Conservation (phyloP, 2,113 vertebrate genomes). For the Hippocampus mohnikei region DNA sequence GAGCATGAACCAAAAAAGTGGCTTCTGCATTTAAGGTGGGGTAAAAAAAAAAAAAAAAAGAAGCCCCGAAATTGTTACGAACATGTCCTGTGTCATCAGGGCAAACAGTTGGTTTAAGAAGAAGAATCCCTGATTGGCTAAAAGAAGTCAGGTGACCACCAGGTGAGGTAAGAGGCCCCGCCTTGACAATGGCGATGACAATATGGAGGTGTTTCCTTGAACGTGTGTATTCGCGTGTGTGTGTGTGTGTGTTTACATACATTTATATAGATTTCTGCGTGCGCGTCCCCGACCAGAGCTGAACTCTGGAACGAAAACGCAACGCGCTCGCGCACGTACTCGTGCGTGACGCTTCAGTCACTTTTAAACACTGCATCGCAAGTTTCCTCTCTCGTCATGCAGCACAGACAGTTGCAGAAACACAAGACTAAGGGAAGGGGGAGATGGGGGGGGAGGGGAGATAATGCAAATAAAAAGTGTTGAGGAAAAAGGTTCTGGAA, state of each 20-base stretch:
- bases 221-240: slow-evolving; percentile 35
- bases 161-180: slow-evolving; percentile 75
- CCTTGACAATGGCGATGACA: slow-evolving; percentile 63
- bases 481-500: slow-evolving; percentile 9
- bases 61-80: slow-evolving; percentile 56
- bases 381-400: slow-evolving; percentile 61
- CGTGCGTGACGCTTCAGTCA: slow-evolving; percentile 52
- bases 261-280: slow-evolving; percentile 18
- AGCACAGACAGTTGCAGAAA: slow-evolving; percentile 54
- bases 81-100: slow-evolving; percentile 58
- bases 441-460: too few species aligned
- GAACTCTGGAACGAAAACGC: slow-evolving; percentile 37
- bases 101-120: slow-evolving; percentile 72
- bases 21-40: slow-evolving; percentile 51
- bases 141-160: slow-evolving; percentile 77
- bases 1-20: slow-evolving; percentile 54
- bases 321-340: slow-evolving; percentile 40
- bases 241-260: slow-evolving; percentile 5
- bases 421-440: slow-evolving; percentile 47
- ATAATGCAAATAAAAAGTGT: slow-evolving; percentile 32
- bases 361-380: slow-evolving; percentile 55
- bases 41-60: not conserved
- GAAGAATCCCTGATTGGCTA: slow-evolving; percentile 83
- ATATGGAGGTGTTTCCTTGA: slow-evolving; percentile 58
- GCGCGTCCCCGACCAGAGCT: slow-evolving; percentile 44